These are phyloP conservation scores for Catharus fuscescens DNA, from an alignment of 2,113 vertebrate genomes.

Conservation along the genomic window DNA sequence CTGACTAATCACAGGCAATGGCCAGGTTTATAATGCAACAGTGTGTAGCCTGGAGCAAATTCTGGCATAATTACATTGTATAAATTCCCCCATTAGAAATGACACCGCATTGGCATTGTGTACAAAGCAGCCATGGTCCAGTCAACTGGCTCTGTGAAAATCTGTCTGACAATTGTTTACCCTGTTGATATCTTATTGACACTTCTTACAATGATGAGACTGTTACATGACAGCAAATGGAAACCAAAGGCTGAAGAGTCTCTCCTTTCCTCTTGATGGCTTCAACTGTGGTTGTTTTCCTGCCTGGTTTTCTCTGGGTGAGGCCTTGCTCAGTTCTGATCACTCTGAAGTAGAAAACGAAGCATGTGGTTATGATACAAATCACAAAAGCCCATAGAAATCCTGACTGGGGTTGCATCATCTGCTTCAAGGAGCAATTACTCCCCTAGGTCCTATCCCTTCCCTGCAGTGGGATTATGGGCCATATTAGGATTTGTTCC, in stretches of 20 bases:
- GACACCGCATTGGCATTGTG: slow-evolving; percentile 58
- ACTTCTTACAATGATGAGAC: slow-evolving; percentile 52
- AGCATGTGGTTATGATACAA: not conserved
- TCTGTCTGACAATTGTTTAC: slow-evolving; percentile 69
- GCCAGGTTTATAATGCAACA: slow-evolving; percentile 64
- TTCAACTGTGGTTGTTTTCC: not conserved
- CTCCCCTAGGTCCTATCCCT: not conserved
- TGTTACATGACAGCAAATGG: slow-evolving; percentile 3
- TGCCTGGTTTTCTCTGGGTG: not conserved
- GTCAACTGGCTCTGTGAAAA: slow-evolving; percentile 68
- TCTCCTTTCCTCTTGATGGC: not conserved
- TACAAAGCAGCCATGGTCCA: slow-evolving; percentile 64
- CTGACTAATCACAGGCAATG: slow-evolving; percentile 67
- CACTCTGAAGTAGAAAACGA: not conserved
- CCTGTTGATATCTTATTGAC: slow-evolving; percentile 59
- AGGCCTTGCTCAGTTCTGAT: not conserved
- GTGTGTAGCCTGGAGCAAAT: slow-evolving; percentile 59
- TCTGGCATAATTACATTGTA: slow-evolving; percentile 64
- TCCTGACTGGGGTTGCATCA: not conserved
- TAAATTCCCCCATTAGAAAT: slow-evolving; percentile 70
- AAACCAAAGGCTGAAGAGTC: not conserved
- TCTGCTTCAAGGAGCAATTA: not conserved
- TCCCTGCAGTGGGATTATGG: not conserved
- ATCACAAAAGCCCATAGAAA: slow-evolving; percentile 10
- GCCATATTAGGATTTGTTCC: not conserved